These are phyloP conservation scores for Tenthredo scrophulariae DNA, from an alignment of 2,888 invertebrate species.

Conservation along the genomic window DNA sequence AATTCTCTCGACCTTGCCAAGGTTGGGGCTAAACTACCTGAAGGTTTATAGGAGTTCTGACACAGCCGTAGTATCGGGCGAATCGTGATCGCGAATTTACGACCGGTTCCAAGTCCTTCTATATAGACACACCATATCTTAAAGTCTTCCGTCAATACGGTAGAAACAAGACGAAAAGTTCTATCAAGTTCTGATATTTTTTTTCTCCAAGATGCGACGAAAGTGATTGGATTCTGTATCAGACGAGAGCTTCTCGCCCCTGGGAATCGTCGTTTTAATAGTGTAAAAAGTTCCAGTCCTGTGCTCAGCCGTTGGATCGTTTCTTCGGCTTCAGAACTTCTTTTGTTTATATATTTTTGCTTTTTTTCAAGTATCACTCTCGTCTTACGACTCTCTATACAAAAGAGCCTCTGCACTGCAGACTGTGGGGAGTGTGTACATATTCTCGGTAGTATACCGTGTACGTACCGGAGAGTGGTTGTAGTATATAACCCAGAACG, in stretches of 20 bases:
- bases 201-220: neutral
- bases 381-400: neutral
- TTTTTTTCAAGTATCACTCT: conserved; percentile 12
- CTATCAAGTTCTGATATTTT: neutral
- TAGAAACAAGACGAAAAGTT: neutral
- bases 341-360: neutral
- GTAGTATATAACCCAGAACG: neutral
- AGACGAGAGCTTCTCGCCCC: neutral
- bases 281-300: neutral
- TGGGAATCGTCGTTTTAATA: neutral
- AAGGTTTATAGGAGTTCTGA: neutral
- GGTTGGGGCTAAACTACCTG: neutral
- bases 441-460: neutral
- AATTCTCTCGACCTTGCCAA: neutral
- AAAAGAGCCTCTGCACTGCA: neutral
- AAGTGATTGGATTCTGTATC: neutral
- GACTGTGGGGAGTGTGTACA: neutral
- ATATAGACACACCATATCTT: neutral
- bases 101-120: neutral
- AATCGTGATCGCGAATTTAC: neutral
- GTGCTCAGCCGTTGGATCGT: neutral
- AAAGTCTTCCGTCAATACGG: neutral
- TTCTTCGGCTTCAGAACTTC: neutral
- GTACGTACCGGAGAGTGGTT: neutral
- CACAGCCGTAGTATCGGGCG: neutral